Base-by-base conservation (phyloP, 2,888 invertebrate genomes). In the Drosophila macrospina region DNA sequence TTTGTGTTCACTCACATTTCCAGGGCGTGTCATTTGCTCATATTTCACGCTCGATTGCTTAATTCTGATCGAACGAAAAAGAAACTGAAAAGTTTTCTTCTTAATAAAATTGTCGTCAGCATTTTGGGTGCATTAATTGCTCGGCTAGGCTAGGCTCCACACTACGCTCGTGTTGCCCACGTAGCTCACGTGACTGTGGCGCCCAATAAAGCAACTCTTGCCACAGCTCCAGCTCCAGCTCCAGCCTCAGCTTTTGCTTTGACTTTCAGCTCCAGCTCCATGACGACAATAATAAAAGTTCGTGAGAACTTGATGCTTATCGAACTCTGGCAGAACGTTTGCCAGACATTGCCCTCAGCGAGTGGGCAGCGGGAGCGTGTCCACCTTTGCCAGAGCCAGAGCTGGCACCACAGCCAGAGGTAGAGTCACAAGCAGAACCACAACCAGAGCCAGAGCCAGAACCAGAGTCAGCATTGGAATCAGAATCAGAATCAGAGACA, bases 221-320 rank as follows among this genome's bases (percentile, higher is more conserved):
- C 28, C 24, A 4, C 39, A 54, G 20, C 41, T 63, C 39, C 61
- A 66, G 62, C 36, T 37, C 11, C 39, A 36, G 36, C 26, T 56
- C 0, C 15, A 51, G 30, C 37, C 44, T 10, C 20, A 56, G 30
- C 28, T 47, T 8, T 11, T 24, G 16, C 34, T 32, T 8, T n/a
- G 15, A 15, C 16, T 24, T 52, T 34, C 47, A 65, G 50, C 37
- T 52, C 28, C 66, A 62, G 26, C 37, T 36, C 44, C 44, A 55
- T 44, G 73, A 83, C 83, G 71, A 86, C 89, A 90, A 90, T 89
- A 89, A 90, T 89, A 89, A 90, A 89, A 89, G 89, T 90, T 90
- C 91, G 90, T 91, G 91, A 91, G 91, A 91, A 90, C 89, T 86
- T 78, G 90, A 90, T 90, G 89, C 88, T 91, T 91, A 91, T 91